Evolutionary conservation across 2,113 vertebrate species (phyloP), one percentile per base, ranked within the genome.

Genomic region (Hyaena hyaena): DNA sequence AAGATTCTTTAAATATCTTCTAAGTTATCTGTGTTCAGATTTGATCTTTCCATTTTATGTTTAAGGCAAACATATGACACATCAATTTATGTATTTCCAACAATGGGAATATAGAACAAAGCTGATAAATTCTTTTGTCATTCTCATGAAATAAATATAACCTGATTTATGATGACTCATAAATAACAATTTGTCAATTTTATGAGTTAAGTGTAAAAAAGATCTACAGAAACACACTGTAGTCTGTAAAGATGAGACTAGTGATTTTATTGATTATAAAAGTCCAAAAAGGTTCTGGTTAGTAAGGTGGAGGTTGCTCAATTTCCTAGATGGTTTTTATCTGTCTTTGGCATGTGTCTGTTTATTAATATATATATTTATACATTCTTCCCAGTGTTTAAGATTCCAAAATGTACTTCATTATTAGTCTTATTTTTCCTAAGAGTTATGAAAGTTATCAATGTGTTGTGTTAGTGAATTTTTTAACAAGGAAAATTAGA

Each of bases 1-100:
- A 80, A 63, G 23, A 69, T 63, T 88, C 39, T 88, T 19, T 84
- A 82, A 90, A 81, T 45, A 39, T 39, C 39, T 39, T 39, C 39
- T 39, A 39, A 85, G 55, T 61, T 88, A 68, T 17, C 53, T 90
- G 33, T 95, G 48, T 83, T 95, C 26, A 79, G 35, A 95, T 77
- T 65, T 76, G 58, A 63, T 58, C 23, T 80, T 63, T 90, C 76
- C 68, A 90, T 45, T 93, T 97, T 43, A 94, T 85, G 48, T 92
- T 66, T 45, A 90, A 97, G n/a, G 66, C 66, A 94, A 50, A 66
- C 24, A 48, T 76, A 65, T 10, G 26, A 53, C 10, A 93, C 80
- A 93, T n/a, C n/a, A 35, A 65, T 48, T 81, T 96, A 69, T 63
- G 2, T 69, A 93, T 82, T 92, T 95, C 8, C n/a, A 96, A 71